Evolutionary conservation across 2,113 vertebrate species (phyloP).

Genomic region (Girardinichthys multiradiatus): DNA sequence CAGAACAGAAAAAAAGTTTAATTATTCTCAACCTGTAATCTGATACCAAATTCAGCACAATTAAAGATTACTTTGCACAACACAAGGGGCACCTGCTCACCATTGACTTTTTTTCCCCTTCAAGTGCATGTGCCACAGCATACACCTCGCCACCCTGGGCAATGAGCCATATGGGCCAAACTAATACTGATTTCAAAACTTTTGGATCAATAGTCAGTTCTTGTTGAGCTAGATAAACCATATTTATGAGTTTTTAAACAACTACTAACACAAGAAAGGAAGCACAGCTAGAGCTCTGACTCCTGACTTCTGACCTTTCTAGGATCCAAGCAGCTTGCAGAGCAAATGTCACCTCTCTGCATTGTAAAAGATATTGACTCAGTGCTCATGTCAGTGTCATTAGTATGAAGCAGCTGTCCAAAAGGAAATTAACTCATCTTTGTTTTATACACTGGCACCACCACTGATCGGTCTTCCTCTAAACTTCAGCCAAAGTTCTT

Average conservation of each 20-base stretch:
- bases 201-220: no score
- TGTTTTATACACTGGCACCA: slow-evolving; percentile 4
- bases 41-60: no score
- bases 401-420: slow-evolving; percentile 24
- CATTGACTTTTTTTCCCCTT: no score
- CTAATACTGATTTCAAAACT: no score
- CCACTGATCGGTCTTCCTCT: neutral
- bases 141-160: no score
- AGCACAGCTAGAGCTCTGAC: slow-evolving; percentile 27
- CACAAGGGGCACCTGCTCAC: no score
- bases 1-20: no score
- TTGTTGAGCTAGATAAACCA: neutral
- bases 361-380: slow-evolving; percentile 23
- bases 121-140: no score
- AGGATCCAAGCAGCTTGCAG: slow-evolving; percentile 36
- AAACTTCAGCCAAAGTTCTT: neutral
- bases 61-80: no score
- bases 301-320: slow-evolving; percentile 56
- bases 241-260: neutral
- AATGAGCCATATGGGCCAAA: no score
- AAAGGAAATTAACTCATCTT: slow-evolving; percentile 6
- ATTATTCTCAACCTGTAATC: no score
- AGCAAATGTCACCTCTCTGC: slow-evolving; percentile 21
- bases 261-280: neutral
- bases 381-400: slow-evolving; percentile 47